phyloP scores from a whole-genome alignment of 2,113 vertebrate species.

The Entomyzon cyanotis region DNA sequence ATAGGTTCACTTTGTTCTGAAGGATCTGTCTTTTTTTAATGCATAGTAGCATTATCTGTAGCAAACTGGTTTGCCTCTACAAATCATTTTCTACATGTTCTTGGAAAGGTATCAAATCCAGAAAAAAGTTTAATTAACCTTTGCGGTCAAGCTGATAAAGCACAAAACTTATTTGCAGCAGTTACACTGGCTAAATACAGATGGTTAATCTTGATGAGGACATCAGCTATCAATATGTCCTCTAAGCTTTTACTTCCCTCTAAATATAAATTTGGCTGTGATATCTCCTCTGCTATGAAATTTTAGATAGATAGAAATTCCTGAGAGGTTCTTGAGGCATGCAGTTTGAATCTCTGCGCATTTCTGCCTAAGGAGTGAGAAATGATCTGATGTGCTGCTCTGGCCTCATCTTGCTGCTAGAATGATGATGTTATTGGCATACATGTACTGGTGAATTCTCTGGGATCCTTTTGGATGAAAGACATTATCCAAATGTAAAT shows the following conservation, averaged over 20 bases:
- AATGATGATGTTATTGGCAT: background rate
- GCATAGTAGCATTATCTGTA: background rate
- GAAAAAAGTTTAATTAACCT: constrained; percentile 31
- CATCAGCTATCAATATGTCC: background rate
- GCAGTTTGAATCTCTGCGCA: background rate
- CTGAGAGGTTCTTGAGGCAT: background rate
- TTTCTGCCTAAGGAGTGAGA: background rate
- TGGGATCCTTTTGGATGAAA: background rate
- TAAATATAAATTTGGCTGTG: background rate
- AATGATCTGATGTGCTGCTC: background rate
- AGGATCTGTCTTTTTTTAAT: background rate
- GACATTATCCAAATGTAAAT: background rate
- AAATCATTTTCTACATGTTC: background rate
- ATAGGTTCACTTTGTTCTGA: background rate
- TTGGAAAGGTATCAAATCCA: constrained; percentile 12
- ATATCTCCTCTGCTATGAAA: background rate
- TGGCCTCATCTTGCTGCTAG: background rate
- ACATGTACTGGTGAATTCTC: background rate
- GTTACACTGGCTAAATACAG: background rate
- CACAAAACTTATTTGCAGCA: constrained; percentile 14
- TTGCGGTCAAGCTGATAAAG: constrained; percentile 1
- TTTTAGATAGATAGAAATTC: background rate
- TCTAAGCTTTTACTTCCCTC: constrained; percentile 9
- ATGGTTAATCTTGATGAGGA: background rate
- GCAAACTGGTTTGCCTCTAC: background rate